phyloP scores from a whole-genome alignment of 53 echinoderm and acorn worm species.

The Patiria pectinifera region DNA sequence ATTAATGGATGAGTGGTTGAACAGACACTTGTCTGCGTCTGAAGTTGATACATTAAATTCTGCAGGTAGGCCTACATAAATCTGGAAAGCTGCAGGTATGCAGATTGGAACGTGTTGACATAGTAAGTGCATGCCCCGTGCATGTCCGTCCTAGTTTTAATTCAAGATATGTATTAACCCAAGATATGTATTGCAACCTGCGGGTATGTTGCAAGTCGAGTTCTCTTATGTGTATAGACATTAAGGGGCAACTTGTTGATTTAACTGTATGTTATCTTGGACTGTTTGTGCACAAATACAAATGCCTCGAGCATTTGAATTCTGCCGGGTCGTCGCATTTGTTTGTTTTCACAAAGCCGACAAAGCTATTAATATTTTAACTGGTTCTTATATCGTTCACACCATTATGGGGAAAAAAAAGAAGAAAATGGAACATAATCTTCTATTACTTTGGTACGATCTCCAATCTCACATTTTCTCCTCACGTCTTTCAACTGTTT shows the following conservation, averaged over 20 bases:
- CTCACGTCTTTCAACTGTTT: too few relatives aligned
- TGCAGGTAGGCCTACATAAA: neutral
- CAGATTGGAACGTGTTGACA: neutral
- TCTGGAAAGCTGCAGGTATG: neutral
- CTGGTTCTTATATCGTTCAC: too few relatives aligned
- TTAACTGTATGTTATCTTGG: neutral
- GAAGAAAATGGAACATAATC: too few relatives aligned
- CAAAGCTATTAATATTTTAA: too few relatives aligned
- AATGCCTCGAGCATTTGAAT: too few relatives aligned
- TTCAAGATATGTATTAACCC: neutral
- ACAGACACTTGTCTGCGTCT: neutral
- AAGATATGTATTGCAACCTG: neutral
- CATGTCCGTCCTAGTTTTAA: neutral
- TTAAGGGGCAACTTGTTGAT: neutral
- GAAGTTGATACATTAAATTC: slow-evolving; percentile 1
- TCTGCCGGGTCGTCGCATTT: too few relatives aligned
- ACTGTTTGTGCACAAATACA: neutral
- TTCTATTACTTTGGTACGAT: too few relatives aligned
- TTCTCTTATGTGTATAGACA: neutral
- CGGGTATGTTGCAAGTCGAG: neutral
- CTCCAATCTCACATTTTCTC: too few relatives aligned
- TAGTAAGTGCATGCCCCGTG: neutral
- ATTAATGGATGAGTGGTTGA: neutral
- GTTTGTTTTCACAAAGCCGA: too few relatives aligned
- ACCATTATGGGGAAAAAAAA: too few relatives aligned